A percentile compares a stretch with the other conserved stretches of the same genome.
phyloP scores from a whole-genome alignment of 2,113 vertebrate species.

The Rhabdornis inornatus region DNA sequence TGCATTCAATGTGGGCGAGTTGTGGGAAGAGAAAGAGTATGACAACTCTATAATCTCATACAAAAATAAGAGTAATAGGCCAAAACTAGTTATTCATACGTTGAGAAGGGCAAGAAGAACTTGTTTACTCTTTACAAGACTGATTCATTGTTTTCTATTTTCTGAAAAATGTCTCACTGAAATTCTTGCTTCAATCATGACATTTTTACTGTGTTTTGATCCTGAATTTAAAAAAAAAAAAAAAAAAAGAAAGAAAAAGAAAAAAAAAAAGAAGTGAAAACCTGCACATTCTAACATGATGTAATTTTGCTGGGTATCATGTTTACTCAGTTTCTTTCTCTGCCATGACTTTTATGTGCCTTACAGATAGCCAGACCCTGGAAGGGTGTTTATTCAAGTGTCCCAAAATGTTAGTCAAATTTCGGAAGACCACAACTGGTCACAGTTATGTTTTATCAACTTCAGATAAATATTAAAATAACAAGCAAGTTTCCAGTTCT shows the following conservation, averaged over 20 bases:
- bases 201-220: background rate
- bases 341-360: background rate
- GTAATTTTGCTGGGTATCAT: background rate
- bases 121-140: background rate
- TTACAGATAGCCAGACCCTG: background rate
- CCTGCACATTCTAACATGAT: background rate
- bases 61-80: background rate
- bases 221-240: background rate
- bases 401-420: background rate
- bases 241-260: background rate
- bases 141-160: background rate
- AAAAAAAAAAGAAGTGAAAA: no score
- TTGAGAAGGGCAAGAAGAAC: background rate
- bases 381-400: background rate
- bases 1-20: background rate
- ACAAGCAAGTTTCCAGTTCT: background rate
- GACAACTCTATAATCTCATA: background rate
- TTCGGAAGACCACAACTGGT: background rate
- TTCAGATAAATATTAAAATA: background rate
- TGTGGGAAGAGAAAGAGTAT: background rate
- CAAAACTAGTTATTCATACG: constrained; percentile 10
- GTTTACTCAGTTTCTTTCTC: background rate
- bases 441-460: background rate
- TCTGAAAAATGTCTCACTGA: background rate
- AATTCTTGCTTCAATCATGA: background rate